These are phyloP conservation scores for Drosophila sproati DNA, from an alignment of 1,140 invertebrate genomes.

Conservation along the genomic window DNA sequence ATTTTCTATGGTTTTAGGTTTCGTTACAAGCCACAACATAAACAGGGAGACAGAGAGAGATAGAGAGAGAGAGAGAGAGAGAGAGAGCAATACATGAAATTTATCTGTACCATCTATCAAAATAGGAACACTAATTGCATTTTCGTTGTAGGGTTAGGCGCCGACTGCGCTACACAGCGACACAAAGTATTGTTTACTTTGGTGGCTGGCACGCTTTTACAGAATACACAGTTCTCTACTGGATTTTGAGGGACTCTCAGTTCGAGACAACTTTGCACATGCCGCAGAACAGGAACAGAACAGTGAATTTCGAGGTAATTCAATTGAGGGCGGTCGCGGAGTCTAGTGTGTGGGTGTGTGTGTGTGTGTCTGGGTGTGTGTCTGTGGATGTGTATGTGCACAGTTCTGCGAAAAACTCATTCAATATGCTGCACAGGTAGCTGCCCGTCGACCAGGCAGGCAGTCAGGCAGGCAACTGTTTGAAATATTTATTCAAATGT, in stretches of 20 bases:
- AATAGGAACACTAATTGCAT: constrained; percentile 40
- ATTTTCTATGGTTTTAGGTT: constrained; percentile 12
- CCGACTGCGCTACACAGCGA: constrained; percentile 17
- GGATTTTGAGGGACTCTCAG: constrained; percentile 23
- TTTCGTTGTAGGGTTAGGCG: constrained; percentile 22
- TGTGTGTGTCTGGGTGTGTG: background rate
- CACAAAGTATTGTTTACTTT: constrained; percentile 6
- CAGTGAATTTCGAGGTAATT: constrained; percentile 43
- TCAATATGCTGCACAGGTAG: constrained; percentile 46
- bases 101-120: constrained; percentile 41
- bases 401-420: constrained; percentile 35
- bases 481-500: constrained; percentile 49
- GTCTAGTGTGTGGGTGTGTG: background rate
- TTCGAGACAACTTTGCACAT: constrained; percentile 35
- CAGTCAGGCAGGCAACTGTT: constrained; percentile 21
- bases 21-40: background rate
- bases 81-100: constrained; percentile 4
- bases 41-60: background rate
- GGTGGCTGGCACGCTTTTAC: constrained; percentile 22
- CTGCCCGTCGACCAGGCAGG: constrained; percentile 17
- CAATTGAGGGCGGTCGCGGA: constrained; percentile 14
- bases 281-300: constrained; percentile 1
- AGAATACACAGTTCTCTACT: background rate
- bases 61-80: background rate
- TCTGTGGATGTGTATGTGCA: constrained; percentile 12